These are phyloP conservation scores for Drosophila seclusa DNA, from an alignment of 2,888 invertebrate species.

Conservation along the genomic window DNA sequence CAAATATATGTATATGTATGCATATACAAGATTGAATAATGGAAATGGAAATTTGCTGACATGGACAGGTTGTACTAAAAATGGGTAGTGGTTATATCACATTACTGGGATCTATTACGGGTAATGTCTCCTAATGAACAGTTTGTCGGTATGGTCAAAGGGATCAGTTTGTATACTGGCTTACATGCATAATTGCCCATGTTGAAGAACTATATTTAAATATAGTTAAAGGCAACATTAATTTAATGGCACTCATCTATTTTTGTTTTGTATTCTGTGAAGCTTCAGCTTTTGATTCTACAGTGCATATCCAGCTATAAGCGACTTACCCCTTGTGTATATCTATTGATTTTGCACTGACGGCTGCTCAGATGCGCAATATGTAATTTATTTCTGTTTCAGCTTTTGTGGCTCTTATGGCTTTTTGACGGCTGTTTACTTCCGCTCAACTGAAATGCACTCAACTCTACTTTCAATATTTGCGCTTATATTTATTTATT, in stretches of 20 bases:
- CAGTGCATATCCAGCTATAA: not conserved
- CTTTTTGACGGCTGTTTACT: constrained; percentile 38
- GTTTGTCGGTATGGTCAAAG: not conserved
- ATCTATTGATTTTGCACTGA: not conserved
- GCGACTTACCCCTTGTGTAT: not conserved
- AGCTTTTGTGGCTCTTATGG: constrained; percentile 1
- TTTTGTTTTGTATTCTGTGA: not conserved
- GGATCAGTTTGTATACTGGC: not conserved
- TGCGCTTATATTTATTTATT: constrained; percentile 38
- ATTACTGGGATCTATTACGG: not conserved
- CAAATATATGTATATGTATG: not conserved
- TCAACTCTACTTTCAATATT: constrained; percentile 67
- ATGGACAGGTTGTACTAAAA: not conserved
- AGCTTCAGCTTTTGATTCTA: not conserved
- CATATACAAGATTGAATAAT: not conserved
- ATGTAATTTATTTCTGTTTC: constrained; percentile 1
- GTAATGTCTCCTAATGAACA: not conserved
- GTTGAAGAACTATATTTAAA: not conserved
- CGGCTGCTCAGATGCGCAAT: constrained; percentile 12
- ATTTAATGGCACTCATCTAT: not conserved
- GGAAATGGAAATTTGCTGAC: not conserved
- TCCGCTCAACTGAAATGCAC: constrained; percentile 58
- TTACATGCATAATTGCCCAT: not conserved
- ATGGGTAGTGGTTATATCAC: not conserved
- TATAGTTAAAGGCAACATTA: not conserved